A percentile compares a stretch with the other conserved stretches of the same genome.
These are phyloP conservation scores for Tetraodon nigroviridis DNA, from an alignment of 2,113 vertebrate genomes.

Conservation along the genomic window DNA sequence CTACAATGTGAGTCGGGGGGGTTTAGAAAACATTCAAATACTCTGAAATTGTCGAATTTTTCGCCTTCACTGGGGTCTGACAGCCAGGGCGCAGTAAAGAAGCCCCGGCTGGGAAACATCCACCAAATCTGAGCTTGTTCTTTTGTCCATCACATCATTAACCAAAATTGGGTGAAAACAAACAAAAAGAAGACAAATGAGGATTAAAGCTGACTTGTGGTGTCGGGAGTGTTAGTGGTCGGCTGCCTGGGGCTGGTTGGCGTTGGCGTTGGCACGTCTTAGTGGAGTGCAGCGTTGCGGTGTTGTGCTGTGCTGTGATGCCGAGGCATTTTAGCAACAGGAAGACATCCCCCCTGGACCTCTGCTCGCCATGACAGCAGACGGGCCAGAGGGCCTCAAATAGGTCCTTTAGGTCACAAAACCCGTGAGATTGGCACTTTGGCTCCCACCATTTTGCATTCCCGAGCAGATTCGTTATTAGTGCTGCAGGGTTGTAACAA, in stretches of 20 bases:
- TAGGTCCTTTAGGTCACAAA: constrained; percentile 15
- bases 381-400: constrained; percentile 24
- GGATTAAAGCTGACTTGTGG: not conserved
- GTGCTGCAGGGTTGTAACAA: constrained; percentile 12
- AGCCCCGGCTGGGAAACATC: too few species aligned
- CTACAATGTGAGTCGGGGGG: too few species aligned
- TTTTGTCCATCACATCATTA: not conserved
- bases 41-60: not conserved
- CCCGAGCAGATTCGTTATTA: constrained; percentile 2
- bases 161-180: not conserved
- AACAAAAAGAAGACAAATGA: not conserved
- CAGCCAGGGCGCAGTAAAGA: too few species aligned
- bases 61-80: not conserved
- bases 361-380: constrained; percentile 17
- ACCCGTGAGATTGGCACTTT: constrained; percentile 39
- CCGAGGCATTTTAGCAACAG: constrained; percentile 52
- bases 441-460: constrained; percentile 16
- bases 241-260: not conserved
- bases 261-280: not conserved
- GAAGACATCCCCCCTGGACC: constrained; percentile 40
- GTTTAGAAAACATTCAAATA: not conserved
- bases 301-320: constrained; percentile 35
- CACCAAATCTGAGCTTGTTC: too few species aligned
- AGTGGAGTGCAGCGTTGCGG: constrained; percentile 26
- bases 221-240: constrained; percentile 16